Evolutionary conservation across 2,797 vertebrate species (phyloP), one percentile per base, ranked within the genome.

Genomic region (Chaunax sp.): DNA sequence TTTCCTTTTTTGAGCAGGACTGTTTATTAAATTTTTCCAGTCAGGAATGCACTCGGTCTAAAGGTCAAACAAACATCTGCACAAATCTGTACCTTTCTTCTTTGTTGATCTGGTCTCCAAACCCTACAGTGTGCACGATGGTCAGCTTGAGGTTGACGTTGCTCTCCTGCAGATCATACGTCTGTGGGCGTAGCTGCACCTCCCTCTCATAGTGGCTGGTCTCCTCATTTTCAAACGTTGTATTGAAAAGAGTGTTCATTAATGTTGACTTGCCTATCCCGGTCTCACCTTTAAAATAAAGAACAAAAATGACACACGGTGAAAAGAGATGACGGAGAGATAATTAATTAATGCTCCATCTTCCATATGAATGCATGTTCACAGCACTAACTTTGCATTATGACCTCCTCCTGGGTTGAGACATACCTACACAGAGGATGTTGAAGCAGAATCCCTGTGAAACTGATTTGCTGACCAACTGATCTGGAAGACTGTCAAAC

Each of bases 101-200:
- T 81, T 96, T 99, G 80, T 98, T 97, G 65, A 99, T 95, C 92
- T 99, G 98, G 58, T 99, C 98, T 51, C 97, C 98, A n/a, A 99
- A 99, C 13, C 98, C 98, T 0, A 97, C 96, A 0, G 97, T 97
- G 7, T 99, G 96, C 81, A 99, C 97, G 0, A 97, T 90, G 0
- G 96, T 99, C 51, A 99, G 92, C 83, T 96, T 98, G n/a, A 99
- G 95, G 75, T 97, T 95, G 65, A 98, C 97, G 0, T 96, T 98
- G 92, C 96, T 98, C 90, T 99, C 98, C 64, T 96, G 95, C 77
- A 99, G 93, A 49, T 96, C 93, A 0, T 98, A 98, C 0, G 94
- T 96, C 58, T 93, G 93, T 0, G 97, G 94, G 28, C 92, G 93
- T 51, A 99, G 67, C 77, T 89, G 87, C 0, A 99, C 97, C 0